Conservation (phyloP, 2,113 vertebrate species). For the Rhineura floridana region DNA sequence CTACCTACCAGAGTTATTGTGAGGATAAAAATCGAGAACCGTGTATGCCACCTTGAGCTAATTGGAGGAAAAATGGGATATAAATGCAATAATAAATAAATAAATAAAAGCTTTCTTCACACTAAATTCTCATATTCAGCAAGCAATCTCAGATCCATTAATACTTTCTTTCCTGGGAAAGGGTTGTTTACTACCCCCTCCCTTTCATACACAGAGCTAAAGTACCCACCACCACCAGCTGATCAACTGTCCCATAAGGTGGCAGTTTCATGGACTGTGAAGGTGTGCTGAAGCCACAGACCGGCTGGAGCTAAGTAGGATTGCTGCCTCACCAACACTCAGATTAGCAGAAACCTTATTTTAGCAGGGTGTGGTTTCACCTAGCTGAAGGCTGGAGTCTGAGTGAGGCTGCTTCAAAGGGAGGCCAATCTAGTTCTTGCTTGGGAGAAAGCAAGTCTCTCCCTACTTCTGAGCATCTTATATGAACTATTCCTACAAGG, state of each 20-base stretch:
- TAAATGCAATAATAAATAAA: too few relatives aligned
- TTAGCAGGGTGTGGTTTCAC: not conserved
- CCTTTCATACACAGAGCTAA: not conserved
- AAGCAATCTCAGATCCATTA: not conserved
- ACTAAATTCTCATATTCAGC: not conserved
- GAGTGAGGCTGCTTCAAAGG: slow-evolving; percentile 1
- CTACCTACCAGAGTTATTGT: too few relatives aligned
- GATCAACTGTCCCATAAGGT: not conserved
- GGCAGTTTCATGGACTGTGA: not conserved
- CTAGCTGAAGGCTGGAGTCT: not conserved
- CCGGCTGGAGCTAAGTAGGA: not conserved
- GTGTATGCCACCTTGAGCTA: too few relatives aligned
- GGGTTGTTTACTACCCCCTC: not conserved
- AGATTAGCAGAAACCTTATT: not conserved
- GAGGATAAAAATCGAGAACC: too few relatives aligned
- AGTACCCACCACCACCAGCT: not conserved
- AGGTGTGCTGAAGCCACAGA: not conserved
- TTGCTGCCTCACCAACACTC: not conserved
- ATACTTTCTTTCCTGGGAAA: not conserved
- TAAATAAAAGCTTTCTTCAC: not conserved
- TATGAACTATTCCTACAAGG: not conserved
- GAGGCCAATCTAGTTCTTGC: not conserved
- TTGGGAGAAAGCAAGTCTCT: not conserved
- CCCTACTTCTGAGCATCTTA: not conserved
- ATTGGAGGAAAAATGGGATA: too few relatives aligned